phyloP scores from a whole-genome alignment of 1,140 invertebrate genomes.

The Heliothis subflexa region DNA sequence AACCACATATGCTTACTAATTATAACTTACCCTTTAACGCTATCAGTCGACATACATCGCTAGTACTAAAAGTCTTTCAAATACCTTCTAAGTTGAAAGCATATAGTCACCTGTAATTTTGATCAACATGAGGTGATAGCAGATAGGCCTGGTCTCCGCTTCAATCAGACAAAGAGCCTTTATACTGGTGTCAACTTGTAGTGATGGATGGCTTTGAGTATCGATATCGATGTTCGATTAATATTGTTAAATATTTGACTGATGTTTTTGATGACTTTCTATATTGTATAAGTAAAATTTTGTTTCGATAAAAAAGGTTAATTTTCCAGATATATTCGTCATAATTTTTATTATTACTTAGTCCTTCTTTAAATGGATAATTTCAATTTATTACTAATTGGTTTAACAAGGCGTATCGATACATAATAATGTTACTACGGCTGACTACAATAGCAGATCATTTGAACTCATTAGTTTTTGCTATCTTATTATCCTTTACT shows the following conservation, averaged over 20 bases:
- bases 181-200: conserved; percentile 62
- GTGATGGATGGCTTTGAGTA: conserved; percentile 46
- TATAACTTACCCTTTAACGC: background rate
- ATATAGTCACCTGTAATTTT: conserved; percentile 17
- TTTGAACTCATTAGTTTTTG: background rate
- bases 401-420: background rate
- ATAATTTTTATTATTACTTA: too few species aligned
- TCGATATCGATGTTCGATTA: conserved; percentile 15
- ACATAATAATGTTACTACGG: background rate
- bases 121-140: conserved; percentile 53
- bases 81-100: background rate
- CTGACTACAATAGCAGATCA: background rate
- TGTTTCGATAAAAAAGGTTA: too few species aligned
- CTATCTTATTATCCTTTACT: conserved; percentile 2
- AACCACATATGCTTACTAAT: too few species aligned
- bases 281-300: too few species aligned
- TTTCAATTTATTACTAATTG: background rate
- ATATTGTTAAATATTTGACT: background rate
- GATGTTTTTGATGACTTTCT: background rate
- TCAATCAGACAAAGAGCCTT: conserved; percentile 80
- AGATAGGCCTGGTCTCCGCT: conserved; percentile 51
- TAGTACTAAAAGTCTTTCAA: background rate
- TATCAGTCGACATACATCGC: background rate
- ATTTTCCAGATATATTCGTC: too few species aligned
- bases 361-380: too few species aligned